phyloP scores from a whole-genome alignment of 2,113 vertebrate species.

The Tinamus guttatus region DNA sequence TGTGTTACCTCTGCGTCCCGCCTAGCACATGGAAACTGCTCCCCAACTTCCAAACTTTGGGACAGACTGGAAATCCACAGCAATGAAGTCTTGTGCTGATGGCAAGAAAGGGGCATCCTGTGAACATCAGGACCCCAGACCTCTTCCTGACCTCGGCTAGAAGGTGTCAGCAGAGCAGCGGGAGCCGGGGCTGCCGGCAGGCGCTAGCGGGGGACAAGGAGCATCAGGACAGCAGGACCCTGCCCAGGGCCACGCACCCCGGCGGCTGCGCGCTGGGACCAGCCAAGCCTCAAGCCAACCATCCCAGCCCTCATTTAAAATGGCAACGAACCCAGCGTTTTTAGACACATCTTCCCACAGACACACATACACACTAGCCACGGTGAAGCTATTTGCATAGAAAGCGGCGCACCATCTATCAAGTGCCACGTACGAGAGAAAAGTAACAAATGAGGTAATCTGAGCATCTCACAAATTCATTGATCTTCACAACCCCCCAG shows the following conservation, averaged over 20 bases:
- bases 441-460: slow-evolving; percentile 29
- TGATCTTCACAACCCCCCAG: not conserved
- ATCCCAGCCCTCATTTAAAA: not conserved
- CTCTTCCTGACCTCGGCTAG: not conserved
- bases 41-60: not conserved
- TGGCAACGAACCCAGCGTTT: not conserved
- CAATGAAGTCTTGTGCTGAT: not conserved
- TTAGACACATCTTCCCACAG: not conserved
- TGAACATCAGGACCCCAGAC: not conserved
- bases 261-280: not conserved
- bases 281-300: not conserved
- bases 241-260: not conserved
- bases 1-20: not conserved
- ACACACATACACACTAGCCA: not conserved
- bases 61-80: not conserved
- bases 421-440: not conserved
- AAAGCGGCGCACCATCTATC: slow-evolving; percentile 12
- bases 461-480: slow-evolving; percentile 11
- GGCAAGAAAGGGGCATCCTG: not conserved
- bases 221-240: not conserved
- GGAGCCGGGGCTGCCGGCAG: not conserved
- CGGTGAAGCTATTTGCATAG: not conserved
- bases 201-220: not conserved
- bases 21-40: not conserved
- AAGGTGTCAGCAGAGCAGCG: not conserved